These are phyloP conservation scores for Euphydryas editha DNA, from an alignment of 2,888 invertebrate genomes.

Conservation along the genomic window DNA sequence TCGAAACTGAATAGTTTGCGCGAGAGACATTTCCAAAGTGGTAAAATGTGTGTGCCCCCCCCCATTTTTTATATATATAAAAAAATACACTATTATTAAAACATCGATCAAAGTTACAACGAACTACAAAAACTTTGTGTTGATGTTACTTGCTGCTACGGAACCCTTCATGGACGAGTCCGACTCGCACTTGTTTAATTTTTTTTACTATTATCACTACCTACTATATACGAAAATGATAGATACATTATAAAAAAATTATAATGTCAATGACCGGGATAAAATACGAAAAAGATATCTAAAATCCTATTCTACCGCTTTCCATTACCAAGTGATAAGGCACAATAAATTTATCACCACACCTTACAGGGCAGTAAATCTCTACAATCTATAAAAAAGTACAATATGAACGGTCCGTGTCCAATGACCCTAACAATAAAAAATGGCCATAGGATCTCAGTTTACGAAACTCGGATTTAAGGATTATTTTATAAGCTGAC, in stretches of 20 bases:
- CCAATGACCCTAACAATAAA: conserved; percentile 76
- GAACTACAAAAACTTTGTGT: no score
- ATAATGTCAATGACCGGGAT: conserved; percentile 29
- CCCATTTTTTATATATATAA: no score
- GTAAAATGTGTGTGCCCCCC: no score
- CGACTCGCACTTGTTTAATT: no score
- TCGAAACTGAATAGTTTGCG: no score
- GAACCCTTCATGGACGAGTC: no score
- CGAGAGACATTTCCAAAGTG: no score
- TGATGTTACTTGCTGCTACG: no score
- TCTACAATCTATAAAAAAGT: conserved; percentile 59
- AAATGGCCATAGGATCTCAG: conserved; percentile 66
- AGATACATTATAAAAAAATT: not conserved
- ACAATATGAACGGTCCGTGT: conserved; percentile 65
- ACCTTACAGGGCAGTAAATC: conserved; percentile 65
- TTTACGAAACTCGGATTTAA: conserved; percentile 63
- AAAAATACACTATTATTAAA: no score
- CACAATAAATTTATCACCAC: conserved; percentile 76
- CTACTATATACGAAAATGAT: conserved; percentile 13
- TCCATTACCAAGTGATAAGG: conserved; percentile 74
- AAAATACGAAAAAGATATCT: conserved; percentile 27
- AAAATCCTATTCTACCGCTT: conserved; percentile 48
- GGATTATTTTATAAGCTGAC: conserved; percentile 40
- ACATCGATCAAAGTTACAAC: no score
- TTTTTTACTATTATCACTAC: no score